These are phyloP conservation scores for Sceloporus undulatus DNA, from an alignment of 2,113 vertebrate species.

Conservation along the genomic window DNA sequence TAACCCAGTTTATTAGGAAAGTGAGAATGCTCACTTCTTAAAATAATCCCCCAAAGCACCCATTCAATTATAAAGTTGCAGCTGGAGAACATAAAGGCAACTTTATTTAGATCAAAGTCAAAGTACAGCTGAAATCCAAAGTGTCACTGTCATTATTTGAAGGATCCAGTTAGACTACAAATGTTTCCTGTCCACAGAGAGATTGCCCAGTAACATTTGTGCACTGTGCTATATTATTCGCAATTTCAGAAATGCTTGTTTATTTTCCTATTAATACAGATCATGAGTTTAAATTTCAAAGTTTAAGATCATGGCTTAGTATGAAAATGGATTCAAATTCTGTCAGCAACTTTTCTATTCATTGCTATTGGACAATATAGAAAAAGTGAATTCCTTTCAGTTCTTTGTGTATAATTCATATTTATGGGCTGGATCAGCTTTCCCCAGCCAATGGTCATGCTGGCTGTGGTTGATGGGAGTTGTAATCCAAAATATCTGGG, in stretches of 20 bases:
- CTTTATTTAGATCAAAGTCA: conserved; percentile 35
- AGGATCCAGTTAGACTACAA: not conserved
- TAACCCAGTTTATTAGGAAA: conserved; percentile 27
- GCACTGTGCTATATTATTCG: not conserved
- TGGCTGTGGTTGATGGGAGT: not conserved
- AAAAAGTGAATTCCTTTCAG: not conserved
- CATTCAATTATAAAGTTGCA: conserved; percentile 44
- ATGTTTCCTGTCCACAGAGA: not conserved
- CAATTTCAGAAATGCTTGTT: not conserved
- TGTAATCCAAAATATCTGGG: not conserved
- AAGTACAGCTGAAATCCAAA: conserved; percentile 34
- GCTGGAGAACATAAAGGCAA: conserved; percentile 24
- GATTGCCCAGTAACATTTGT: not conserved
- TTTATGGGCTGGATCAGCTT: not conserved
- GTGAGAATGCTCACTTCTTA: not conserved
- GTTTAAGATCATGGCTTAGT: not conserved
- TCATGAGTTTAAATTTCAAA: conserved; percentile 11
- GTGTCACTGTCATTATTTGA: conserved; percentile 2
- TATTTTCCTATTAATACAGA: too few relatives aligned
- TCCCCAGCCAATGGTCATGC: not conserved
- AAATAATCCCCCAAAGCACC: conserved; percentile 33
- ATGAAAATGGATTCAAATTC: not conserved
- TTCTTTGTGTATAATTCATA: not conserved
- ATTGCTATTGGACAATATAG: not conserved
- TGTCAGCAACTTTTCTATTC: not conserved